These are phyloP conservation scores for Apostichopus parvimensis DNA, from an alignment of 35 echinoderm and acorn worm genomes.

Conservation along the genomic window DNA sequence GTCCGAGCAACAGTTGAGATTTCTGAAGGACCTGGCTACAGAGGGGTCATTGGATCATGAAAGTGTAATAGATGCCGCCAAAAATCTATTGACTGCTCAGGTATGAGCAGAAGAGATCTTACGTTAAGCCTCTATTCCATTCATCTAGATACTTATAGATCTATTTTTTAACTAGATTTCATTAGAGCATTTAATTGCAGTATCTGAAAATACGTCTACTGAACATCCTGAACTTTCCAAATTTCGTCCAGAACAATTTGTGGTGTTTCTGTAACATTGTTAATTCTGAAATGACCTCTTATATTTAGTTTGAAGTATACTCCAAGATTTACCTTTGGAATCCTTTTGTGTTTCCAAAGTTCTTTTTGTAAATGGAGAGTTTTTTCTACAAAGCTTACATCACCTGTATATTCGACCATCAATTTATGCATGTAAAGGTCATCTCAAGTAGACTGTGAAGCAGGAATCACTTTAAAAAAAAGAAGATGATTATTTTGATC, in stretches of 20 bases:
- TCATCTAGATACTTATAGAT: too few relatives aligned
- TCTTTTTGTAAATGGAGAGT: background rate
- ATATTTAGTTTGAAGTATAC: background rate
- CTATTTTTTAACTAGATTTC: too few relatives aligned
- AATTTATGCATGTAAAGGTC: too few relatives aligned
- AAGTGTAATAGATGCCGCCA: conserved; percentile 30
- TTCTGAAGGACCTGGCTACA: conserved; percentile 17
- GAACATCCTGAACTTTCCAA: background rate
- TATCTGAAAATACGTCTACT: too few relatives aligned
- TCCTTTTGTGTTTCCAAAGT: background rate
- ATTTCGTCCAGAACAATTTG: background rate
- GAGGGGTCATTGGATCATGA: conserved; percentile 47
- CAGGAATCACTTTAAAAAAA: too few relatives aligned
- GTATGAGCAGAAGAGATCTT: background rate
- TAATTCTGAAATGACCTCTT: background rate
- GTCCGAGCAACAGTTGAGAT: background rate
- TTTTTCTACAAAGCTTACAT: too few relatives aligned
- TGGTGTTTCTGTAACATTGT: background rate
- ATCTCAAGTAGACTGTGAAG: too few relatives aligned
- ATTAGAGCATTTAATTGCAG: too few relatives aligned
- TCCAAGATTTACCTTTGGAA: background rate
- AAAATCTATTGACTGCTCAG: conserved; percentile 49
- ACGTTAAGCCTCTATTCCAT: too few relatives aligned
- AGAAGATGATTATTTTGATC: conserved; percentile 14
- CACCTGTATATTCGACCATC: too few relatives aligned